Evolutionary conservation across 1,140 invertebrate genomes (phyloP).

Genomic region (Micrasema longulum): DNA sequence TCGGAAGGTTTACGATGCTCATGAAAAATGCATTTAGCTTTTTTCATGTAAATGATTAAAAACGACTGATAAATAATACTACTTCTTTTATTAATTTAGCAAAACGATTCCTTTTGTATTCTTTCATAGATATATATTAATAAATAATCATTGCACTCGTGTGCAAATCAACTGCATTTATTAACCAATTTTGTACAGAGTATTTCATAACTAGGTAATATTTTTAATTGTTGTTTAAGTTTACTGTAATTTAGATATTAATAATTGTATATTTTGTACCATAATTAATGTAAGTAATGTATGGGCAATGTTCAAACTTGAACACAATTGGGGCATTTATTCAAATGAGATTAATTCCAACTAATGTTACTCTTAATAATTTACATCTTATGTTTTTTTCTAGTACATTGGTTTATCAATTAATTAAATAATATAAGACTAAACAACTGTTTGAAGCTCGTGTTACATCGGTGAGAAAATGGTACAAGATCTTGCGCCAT

Average conservation of each 20-base stretch:
- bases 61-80: slow-evolving; percentile 26
- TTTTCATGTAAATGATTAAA: background rate
- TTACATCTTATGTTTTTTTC: no score
- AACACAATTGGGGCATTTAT: no score
- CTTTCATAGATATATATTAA: background rate
- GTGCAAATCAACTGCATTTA: slow-evolving; percentile 38
- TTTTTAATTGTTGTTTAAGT: slow-evolving; percentile 27
- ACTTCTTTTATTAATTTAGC: slow-evolving; percentile 3
- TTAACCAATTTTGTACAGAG: slow-evolving; percentile 31
- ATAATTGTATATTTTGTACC: slow-evolving; percentile 28
- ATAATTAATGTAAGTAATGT: background rate
- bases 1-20: no score
- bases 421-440: no score
- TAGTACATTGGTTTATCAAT: no score
- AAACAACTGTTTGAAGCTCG: no score
- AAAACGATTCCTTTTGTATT: slow-evolving; percentile 2
- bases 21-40: no score
- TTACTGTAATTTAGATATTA: slow-evolving; percentile 11
- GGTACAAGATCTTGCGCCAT: no score
- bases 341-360: no score
- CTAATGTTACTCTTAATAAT: no score
- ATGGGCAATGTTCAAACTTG: no score
- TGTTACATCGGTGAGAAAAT: no score
- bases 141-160: slow-evolving; percentile 1
- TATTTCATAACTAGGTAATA: slow-evolving; percentile 35